Evolutionary conservation across 2,888 invertebrate genomes (phyloP), one percentile per base, ranked within the genome.

Genomic region (Ectropis crepuscularia): DNA sequence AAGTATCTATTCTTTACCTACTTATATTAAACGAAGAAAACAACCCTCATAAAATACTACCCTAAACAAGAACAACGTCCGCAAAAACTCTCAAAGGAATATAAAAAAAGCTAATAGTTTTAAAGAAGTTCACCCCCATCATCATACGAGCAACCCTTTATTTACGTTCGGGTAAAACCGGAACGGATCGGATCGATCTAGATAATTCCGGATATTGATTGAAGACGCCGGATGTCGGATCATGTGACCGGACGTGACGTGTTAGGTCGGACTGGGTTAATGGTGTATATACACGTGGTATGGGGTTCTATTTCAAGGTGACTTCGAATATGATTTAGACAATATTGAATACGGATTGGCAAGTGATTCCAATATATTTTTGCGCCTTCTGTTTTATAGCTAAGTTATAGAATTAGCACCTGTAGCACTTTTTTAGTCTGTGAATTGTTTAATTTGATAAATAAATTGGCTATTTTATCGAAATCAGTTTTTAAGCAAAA

Each of bases 151-250:
- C 37, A 60, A 63, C 81, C 76, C 46, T 81, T 80, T 82, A 77
- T 78, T 80, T 78, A 76, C 66, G 74, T 74, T 69, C 62, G 51
- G 67, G 63, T 66, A 71, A 71, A 74, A 75, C 75, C 78, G 71
- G 71, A 70, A 68, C 81, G 73, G 76, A 78, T 75, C 71, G 59
- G 74, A 77, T 63, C 54, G 50, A 59, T 54, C 50, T 53, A 54
- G 63, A 50, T 53, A 39, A 63, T 63, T 54, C 77, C 77, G 79
- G 82, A 82, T 81, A 82, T 81, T 68, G 80, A 75, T 79, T 78
- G 73, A 76, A 79, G 80, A 78, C 69, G 60, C 67, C 65, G 65
- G 72, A 80, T 75, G 80, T 67, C 61, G 74, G 76, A 79, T 76
- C 72, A 53, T 57, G 61, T 70, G 73, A 77, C 59, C 64, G 64